phyloP scores from a whole-genome alignment of 1,140 invertebrate genomes.

The Drosophila pandora region DNA sequence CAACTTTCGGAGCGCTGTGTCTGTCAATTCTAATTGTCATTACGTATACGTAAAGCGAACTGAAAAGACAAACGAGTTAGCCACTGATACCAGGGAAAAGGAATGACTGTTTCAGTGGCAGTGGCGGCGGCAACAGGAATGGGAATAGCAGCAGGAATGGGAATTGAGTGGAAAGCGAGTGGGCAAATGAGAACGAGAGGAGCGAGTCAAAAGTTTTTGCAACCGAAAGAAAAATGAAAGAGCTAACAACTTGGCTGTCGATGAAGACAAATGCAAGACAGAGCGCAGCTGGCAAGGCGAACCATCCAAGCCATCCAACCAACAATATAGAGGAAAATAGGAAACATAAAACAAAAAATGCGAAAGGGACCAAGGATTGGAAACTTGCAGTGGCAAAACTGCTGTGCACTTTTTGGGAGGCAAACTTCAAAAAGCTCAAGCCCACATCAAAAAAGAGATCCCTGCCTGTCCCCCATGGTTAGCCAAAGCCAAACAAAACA shows the following conservation, averaged over 20 bases:
- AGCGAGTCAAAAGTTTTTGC: slow-evolving; percentile 60
- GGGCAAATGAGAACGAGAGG: slow-evolving; percentile 33
- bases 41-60: slow-evolving; percentile 78
- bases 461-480: slow-evolving; percentile 64
- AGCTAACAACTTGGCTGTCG: slow-evolving; percentile 78
- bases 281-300: slow-evolving; percentile 34
- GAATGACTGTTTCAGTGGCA: slow-evolving; percentile 34
- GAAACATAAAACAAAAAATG: slow-evolving; percentile 19
- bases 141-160: slow-evolving; percentile 14
- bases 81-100: slow-evolving; percentile 65
- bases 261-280: slow-evolving; percentile 80
- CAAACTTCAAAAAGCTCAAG: slow-evolving; percentile 63
- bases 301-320: slow-evolving; percentile 9
- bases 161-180: slow-evolving; percentile 47
- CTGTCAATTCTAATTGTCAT: slow-evolving; percentile 83
- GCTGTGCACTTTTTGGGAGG: slow-evolving; percentile 43
- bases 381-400: slow-evolving; percentile 45
- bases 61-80: slow-evolving; percentile 79
- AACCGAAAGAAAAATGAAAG: slow-evolving; percentile 75
- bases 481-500: slow-evolving; percentile 78
- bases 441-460: slow-evolving; percentile 53
- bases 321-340: slow-evolving; percentile 37
- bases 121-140: neutral
- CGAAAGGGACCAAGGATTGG: slow-evolving; percentile 18
- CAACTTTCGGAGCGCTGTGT: slow-evolving; percentile 63